Evolutionary conservation across 2,797 vertebrate genomes (phyloP).

Genomic region (Sebastes matsubarae): DNA sequence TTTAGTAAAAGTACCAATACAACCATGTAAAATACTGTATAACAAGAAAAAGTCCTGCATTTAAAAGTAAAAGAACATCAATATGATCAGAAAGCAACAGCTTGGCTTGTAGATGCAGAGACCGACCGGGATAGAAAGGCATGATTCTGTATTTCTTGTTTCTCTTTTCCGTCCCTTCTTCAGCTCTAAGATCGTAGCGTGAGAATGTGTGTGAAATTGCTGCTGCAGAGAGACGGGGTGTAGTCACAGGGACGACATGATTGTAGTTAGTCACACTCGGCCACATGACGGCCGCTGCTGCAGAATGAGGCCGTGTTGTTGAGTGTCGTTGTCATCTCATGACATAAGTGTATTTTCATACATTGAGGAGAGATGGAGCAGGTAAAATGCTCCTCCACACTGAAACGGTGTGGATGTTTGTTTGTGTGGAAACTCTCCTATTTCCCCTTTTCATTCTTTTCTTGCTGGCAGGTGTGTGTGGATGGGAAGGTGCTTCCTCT

Average conservation of each 20-base stretch:
- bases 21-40: not conserved
- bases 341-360: constrained; percentile 15
- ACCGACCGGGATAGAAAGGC: not conserved
- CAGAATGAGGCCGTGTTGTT: not conserved
- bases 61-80: not conserved
- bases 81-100: not conserved
- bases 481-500: constrained; percentile 31
- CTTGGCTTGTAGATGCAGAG: not conserved
- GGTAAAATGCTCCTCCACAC: not conserved
- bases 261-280: constrained; percentile 26
- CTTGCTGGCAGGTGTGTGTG: constrained; percentile 32
- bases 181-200: not conserved
- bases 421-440: constrained; percentile 18
- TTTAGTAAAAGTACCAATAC: not conserved
- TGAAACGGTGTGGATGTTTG: not conserved
- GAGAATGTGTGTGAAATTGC: constrained; percentile 11
- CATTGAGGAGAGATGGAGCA: not conserved
- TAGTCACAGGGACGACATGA: constrained; percentile 29
- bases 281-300: constrained; percentile 11
- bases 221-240: constrained; percentile 1
- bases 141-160: not conserved
- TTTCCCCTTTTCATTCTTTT: not conserved
- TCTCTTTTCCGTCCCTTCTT: not conserved
- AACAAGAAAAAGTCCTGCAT: not conserved
- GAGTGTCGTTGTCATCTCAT: not conserved